Base-by-base conservation (phyloP, 2,888 invertebrate species). In the Tortricodes alternella region DNA sequence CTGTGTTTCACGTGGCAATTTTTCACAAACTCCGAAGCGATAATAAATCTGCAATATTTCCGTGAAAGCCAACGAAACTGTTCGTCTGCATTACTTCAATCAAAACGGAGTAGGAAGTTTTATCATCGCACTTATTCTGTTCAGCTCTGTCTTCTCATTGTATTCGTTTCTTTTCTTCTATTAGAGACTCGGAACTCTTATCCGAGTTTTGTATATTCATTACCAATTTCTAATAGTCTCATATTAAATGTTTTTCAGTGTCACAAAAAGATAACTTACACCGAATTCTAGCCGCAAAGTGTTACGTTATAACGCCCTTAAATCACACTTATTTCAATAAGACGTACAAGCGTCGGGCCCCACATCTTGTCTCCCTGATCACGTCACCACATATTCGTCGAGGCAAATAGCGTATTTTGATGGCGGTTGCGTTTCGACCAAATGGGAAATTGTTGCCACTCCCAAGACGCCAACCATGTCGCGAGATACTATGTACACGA, bases 391-490 rank as follows among this genome's bases (percentile, higher is more conserved):
- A 72, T 74, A 73, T 80, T 77, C 76, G 70, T 74, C 74, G 61
- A 73, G 64, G 66, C 71, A 77, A 80, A 83, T 75, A 69, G 69
- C 74, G 68, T 74, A 77, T 79, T 80, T 79, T 81, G 80, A 78
- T 79, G 71, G 71, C 71, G 63, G 66, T 66, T 73, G 72, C 73
- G 68, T 73, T 75, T 73, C 70, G 71, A 70, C 73, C 76, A 80
- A 82, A 87, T 83, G 81, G 80, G 78, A 83, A 83, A 83, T 80
- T 80, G 82, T 83, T 78, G 80, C 74, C 76, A 71, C 71, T 84
- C 82, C 78, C 83, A 66, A 78, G 79, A 74, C 78, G 78, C 78
- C 78, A 74, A 71, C 79, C 74, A 75, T 77, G 78, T 80, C 78
- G 70, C 74, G 71, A 79, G 78, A 84, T 80, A n/a, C n/a, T n/a